Base-by-base conservation (phyloP, 2,888 invertebrate genomes). In the Scaptomyza tumidula region DNA sequence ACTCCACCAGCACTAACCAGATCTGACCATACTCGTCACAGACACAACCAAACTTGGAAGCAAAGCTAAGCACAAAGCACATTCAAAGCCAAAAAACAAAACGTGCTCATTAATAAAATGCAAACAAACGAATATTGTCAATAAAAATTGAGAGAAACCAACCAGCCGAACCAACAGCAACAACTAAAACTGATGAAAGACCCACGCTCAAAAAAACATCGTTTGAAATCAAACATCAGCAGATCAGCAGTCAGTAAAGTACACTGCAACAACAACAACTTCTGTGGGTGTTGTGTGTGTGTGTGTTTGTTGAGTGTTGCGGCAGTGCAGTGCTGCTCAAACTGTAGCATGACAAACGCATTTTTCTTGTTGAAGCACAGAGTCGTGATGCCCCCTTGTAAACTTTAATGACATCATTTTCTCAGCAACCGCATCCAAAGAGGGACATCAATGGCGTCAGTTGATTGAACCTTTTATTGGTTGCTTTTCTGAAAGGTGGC, bases 381-480 rank as follows among this genome's bases (percentile, higher is more conserved):
- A 75, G 41, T 81, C 71, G 85, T 84, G 79, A 74, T 83, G 66
- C 70, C 71, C 54, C 44, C 74, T 88, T 76, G 75, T 66, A 65
- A 63, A 52, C 68, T 53, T 57, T 72, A 85, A 85, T 85, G 88
- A 80, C 84, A 85, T 88, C 83, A 84, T 83, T 80, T 87, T 65
- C 75, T 60, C 46, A 63, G 64, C 50, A 50, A 35, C 61, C 45
- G 49, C 61, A 50, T 41, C 31, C 33, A 14, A 24, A 31, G 29
- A 45, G 49, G 13, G 10, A 31, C 6, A 45, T 58, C 53, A 75
- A 63, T 72, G 66, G 46, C 65, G 46, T 74, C 70, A 73, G 84
- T 88, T 88, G 79, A 86, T 86, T 88, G 84, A 86, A 88, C 84
- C 69, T 80, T 75, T 75, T 80, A 77, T 86, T 84, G 81, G 66